Base-by-base conservation (phyloP, 2,113 vertebrate species). In the Macquaria australasica region DNA sequence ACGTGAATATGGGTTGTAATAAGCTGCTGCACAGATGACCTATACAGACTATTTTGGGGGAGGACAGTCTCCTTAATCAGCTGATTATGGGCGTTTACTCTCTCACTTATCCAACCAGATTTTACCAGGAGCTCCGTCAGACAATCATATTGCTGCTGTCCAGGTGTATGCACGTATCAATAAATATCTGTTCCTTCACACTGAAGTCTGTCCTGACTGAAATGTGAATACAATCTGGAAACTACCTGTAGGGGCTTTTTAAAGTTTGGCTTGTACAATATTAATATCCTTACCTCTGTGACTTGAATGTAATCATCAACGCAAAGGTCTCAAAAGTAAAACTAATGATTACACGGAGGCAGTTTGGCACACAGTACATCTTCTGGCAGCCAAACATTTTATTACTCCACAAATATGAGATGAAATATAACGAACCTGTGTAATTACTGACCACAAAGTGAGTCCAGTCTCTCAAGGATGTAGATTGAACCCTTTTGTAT, bases 281-380 rank as follows among this genome's bases (percentile, higher is more conserved):
- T 64, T 64, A 70, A 37, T 6, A 37, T 58, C 18, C 3, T 45
- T 55, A 16, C 37, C 67, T 48, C 48, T 70, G 55, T 12, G 77
- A 70, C 37, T 63, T 55, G n/a, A 41, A 59, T 20, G 14, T 6
- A 31, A 34, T 9, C 45, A 62, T 53, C 25, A 45, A 8, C 21
- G 53, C 51, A 55, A 72, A 53, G 31, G 28, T 72, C 51, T 60
- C 71, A 62, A n/a, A 71, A 55, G 72, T 62, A 55, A 70, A 31
- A 51, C n/a, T 56, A 77, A 81, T 48, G 41, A 80, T 51, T 10
- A 15, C 20, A 28, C 14, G 53, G 71, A 69, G 28, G 25, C 43
- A 25, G 18, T 58, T 28, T 83, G 48, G 55, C 18, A 50, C 28
- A 18, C 39, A 18, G 34, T 25, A 43, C 25, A 64, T 70, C 9